Evolutionary conservation across 2,888 invertebrate species (phyloP).

Genomic region (Anodontia alba): DNA sequence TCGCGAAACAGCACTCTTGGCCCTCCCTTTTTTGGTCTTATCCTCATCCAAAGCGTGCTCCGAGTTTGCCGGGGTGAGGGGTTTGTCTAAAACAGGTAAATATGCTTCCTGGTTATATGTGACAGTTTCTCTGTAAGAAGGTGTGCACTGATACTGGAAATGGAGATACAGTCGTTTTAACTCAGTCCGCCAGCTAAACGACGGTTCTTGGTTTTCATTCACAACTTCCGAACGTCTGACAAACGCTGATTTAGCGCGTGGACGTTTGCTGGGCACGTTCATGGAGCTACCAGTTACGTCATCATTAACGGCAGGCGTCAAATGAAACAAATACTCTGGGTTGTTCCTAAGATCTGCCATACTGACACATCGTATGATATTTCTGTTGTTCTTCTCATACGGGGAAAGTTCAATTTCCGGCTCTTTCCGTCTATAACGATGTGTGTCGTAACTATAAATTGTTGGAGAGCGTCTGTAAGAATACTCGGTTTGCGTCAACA

Average conservation of each 20-base stretch:
- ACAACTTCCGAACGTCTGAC: slow-evolving; percentile 49
- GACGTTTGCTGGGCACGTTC: slow-evolving; percentile 32
- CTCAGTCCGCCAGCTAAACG: slow-evolving; percentile 70
- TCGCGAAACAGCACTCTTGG: slow-evolving; percentile 59
- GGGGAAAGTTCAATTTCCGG: slow-evolving; percentile 52
- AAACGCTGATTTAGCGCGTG: slow-evolving; percentile 62
- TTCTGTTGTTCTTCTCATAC: slow-evolving; percentile 65
- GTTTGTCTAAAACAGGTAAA: slow-evolving; percentile 52
- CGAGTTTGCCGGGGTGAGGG: slow-evolving; percentile 57
- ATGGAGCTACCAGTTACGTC: slow-evolving; percentile 11
- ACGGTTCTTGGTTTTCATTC: slow-evolving; percentile 28
- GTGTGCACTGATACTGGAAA: slow-evolving; percentile 78
- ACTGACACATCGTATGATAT: slow-evolving; percentile 73
- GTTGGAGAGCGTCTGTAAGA: slow-evolving; percentile 48
- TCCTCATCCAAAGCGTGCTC: slow-evolving; percentile 62
- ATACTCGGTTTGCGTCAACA: slow-evolving; percentile 44
- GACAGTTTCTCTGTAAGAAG: slow-evolving; percentile 71
- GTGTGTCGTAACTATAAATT: slow-evolving; percentile 48
- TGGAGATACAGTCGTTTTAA: slow-evolving; percentile 71
- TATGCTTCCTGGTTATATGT: slow-evolving; percentile 35
- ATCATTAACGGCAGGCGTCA: slow-evolving; percentile 42
- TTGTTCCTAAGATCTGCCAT: slow-evolving; percentile 75
- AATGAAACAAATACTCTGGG: slow-evolving; percentile 75
- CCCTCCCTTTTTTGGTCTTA: slow-evolving; percentile 39
- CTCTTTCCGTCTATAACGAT: slow-evolving; percentile 25